These are phyloP conservation scores for Sus cebifrons DNA, from an alignment of 2,797 vertebrate genomes.

Conservation along the genomic window DNA sequence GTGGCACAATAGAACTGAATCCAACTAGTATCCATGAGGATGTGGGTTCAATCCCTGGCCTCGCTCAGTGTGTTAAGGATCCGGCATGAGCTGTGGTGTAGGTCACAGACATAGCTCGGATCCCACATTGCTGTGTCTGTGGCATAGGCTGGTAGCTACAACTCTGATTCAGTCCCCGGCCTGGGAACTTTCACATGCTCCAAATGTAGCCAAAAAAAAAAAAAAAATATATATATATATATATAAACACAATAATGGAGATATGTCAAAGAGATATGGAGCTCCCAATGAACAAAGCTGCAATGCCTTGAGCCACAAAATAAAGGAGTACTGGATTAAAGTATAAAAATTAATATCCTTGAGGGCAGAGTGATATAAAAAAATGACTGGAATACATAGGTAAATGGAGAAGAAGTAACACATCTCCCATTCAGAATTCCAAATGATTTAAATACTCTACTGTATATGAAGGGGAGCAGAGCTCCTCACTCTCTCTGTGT, in stretches of 20 bases:
- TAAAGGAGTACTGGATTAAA: neutral
- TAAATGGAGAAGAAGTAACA: neutral
- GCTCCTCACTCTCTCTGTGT: neutral
- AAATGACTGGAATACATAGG: neutral
- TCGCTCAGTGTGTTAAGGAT: too few species aligned
- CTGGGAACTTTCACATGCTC: too few species aligned
- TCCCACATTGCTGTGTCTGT: too few species aligned
- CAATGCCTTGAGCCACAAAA: neutral
- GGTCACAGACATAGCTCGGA: too few species aligned
- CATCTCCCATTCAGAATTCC: neutral
- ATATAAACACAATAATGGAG: neutral
- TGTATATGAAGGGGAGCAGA: neutral
- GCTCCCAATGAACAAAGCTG: neutral
- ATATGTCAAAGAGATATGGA: neutral
- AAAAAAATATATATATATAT: too few species aligned
- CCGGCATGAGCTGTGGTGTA: too few species aligned
- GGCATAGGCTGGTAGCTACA: too few species aligned
- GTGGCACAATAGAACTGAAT: too few species aligned
- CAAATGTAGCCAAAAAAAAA: too few species aligned
- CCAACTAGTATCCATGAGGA: too few species aligned
- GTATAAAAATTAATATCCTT: neutral
- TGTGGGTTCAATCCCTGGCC: too few species aligned
- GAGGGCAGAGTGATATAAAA: neutral
- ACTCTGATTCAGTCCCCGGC: too few species aligned
- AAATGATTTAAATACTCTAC: neutral